Evolutionary conservation across 2,888 invertebrate genomes (phyloP).

Genomic region (Eupithecia subumbrata): DNA sequence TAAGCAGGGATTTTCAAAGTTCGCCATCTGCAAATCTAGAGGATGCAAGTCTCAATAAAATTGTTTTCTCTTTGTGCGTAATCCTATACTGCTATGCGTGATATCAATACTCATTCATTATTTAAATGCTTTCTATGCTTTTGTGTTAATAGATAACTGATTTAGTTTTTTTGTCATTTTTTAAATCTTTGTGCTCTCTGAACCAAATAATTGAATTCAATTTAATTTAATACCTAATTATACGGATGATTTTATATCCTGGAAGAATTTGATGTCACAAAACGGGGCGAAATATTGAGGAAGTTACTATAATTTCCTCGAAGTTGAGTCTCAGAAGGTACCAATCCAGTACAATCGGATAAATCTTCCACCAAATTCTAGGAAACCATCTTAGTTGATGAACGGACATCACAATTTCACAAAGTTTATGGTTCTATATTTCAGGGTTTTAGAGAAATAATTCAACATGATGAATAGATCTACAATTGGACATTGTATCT

Average conservation of each 20-base stretch:
- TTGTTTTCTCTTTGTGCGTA: constrained; percentile 19
- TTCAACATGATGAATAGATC: constrained; percentile 1
- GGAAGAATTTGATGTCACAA: neutral
- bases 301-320: neutral
- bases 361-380: neutral
- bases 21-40: constrained; percentile 54
- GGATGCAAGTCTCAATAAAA: constrained; percentile 53
- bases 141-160: too few relatives aligned
- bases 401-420: neutral
- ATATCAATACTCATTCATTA: neutral
- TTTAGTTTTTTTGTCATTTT: too few relatives aligned
- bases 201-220: too few relatives aligned
- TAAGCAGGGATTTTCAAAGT: constrained; percentile 51
- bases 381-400: neutral
- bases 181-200: too few relatives aligned
- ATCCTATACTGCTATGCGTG: neutral
- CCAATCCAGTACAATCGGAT: neutral
- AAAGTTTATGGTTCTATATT: constrained; percentile 4
- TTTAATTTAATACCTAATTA: neutral
- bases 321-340: neutral
- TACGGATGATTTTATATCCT: neutral
- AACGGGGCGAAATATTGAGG: neutral
- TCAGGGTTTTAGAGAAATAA: neutral
- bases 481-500: neutral
- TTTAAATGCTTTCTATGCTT: too few relatives aligned